Conservation (phyloP, 2,888 invertebrate genomes). For the Entomobrya multifasciata region DNA sequence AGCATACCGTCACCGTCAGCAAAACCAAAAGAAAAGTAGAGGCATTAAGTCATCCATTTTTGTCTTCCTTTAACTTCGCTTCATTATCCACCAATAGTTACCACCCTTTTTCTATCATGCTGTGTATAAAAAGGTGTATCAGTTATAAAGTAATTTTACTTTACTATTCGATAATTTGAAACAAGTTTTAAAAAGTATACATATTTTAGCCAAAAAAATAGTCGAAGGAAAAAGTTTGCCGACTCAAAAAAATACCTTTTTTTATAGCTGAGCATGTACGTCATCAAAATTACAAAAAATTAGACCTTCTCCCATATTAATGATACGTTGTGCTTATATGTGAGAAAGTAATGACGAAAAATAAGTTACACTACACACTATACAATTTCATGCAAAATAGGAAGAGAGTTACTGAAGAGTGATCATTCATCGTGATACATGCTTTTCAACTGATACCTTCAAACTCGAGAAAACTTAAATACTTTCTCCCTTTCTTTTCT, state of each 20-base stretch:
- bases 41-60: conserved; percentile 57
- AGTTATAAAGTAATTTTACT: conserved; percentile 18
- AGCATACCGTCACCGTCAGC: not conserved
- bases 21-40: not conserved
- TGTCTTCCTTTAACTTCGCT: no score
- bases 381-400: not conserved
- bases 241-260: no score
- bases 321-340: not conserved
- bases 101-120: no score
- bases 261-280: no score
- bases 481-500: conserved; percentile 8
- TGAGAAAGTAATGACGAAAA: no score
- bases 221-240: no score
- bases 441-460: conserved; percentile 24
- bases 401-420: not conserved
- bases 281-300: conserved; percentile 16
- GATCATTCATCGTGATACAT: conserved; percentile 17
- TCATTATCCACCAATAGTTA: no score
- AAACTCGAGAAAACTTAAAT: conserved; percentile 13
- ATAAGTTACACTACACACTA: not conserved
- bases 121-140: no score
- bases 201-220: no score
- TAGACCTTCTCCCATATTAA: not conserved
- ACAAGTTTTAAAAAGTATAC: not conserved
- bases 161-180: not conserved